Base-by-base conservation (phyloP, 2,888 invertebrate species). In the Diaphora mendica region DNA sequence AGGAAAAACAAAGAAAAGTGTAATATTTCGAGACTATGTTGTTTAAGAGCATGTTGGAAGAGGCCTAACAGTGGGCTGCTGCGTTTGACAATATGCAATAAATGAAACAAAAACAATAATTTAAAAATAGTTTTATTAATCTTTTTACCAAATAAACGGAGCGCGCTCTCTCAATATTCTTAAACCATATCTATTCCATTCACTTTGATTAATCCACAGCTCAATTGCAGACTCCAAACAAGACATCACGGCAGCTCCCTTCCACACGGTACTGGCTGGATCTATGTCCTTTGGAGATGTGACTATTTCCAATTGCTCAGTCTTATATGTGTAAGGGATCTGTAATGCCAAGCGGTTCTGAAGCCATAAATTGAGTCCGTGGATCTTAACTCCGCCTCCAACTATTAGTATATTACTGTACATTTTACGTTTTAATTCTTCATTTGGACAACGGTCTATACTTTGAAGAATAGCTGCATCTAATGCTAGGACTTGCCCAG, bases 221-320 rank as follows among this genome's bases (percentile, higher is more conserved):
- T 99, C 99, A 79, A 98, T 98, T 0, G 99, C 98, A 0, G 99
- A 98, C 90, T 99, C 99, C 75, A 99, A 92, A 85, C 99, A 98
- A 0, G 99, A 98, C 96, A 99, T 97, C 17, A 99, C 98, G 0
- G 99, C 98, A 0, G 99, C 99, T 0, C 99, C 99, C 91, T 99
- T 99, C 99, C 99, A 99, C 0, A 98, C 97, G 0, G 98, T 98
- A 95, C 98, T 97, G 2, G 98, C 97, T 0, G 99, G 98, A 91
- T 99, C 99, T 96, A 99, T 98, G 86, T 99, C 99, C 91, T 99
- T 98, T 0, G 98, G 98, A 79, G 98, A 97, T 0, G 98, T 98
- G 66, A 99, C 98, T 73, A 99, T 98, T 91, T 99, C 99, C 85
- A 98, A 92, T 93, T 98, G 97, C 88, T 98, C 97, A 95, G 97